These are phyloP conservation scores for Galaxias olidus DNA, from an alignment of 2,797 vertebrate species.

Conservation along the genomic window DNA sequence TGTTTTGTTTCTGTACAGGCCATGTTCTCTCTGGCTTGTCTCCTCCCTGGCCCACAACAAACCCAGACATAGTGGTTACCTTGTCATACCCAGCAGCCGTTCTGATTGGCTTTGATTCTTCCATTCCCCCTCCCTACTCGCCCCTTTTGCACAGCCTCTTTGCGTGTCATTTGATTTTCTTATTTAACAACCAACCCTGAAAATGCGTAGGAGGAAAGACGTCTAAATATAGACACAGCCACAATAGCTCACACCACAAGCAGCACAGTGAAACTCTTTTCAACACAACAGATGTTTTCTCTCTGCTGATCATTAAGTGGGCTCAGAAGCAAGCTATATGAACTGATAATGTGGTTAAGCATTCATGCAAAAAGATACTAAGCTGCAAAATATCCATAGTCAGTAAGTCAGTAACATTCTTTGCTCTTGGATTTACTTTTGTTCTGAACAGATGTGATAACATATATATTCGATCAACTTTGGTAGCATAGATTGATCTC, in stretches of 20 bases:
- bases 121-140: conserved; percentile 58
- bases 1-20: conserved; percentile 55
- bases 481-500: too few relatives aligned
- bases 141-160: conserved; percentile 56
- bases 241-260: conserved; percentile 72
- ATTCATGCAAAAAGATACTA: conserved; percentile 12
- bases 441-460: too few relatives aligned
- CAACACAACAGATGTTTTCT: conserved; percentile 58
- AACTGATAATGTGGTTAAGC: neutral
- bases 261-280: conserved; percentile 57
- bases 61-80: conserved; percentile 50
- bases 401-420: conserved; percentile 11
- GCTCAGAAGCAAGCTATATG: conserved; percentile 16
- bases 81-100: conserved; percentile 60
- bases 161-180: conserved; percentile 82
- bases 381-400: neutral
- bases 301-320: conserved; percentile 18
- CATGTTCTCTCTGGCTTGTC: conserved; percentile 59
- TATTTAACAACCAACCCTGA: conserved; percentile 85
- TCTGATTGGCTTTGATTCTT: conserved; percentile 69
- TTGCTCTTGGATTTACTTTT: too few relatives aligned
- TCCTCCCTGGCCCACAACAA: conserved; percentile 37
- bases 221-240: conserved; percentile 82
- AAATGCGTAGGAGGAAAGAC: conserved; percentile 82
- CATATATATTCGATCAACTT: too few relatives aligned